Percentiles rank a stretch among this genome's conserved stretches.
Evolutionary conservation across 2,797 vertebrate species (phyloP).

Genomic region (Rhynchonycteris naso): DNA sequence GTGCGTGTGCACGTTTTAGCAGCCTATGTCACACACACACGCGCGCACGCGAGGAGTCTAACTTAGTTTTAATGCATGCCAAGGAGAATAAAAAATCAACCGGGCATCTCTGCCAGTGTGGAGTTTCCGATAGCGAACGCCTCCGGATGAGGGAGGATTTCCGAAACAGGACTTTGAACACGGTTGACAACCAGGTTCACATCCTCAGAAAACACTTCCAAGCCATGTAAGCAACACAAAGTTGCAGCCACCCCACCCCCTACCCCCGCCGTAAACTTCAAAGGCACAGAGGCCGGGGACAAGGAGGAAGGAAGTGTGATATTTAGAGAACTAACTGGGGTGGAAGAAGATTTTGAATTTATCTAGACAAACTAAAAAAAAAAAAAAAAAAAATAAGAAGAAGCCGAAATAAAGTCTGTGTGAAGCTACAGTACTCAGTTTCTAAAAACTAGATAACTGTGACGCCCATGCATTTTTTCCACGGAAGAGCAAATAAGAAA

Average conservation of each 20-base stretch:
- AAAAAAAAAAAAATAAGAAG: neutral
- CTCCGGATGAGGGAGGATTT: constrained; percentile 45
- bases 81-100: constrained; percentile 30
- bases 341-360: constrained; percentile 51
- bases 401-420: neutral
- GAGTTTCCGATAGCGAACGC: constrained; percentile 34
- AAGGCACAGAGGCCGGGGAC: constrained; percentile 47
- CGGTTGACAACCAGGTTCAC: constrained; percentile 64
- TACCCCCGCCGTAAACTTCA: constrained; percentile 67
- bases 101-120: neutral
- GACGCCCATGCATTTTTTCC: neutral
- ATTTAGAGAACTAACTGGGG: constrained; percentile 73
- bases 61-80: neutral
- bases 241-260: constrained; percentile 25
- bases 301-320: constrained; percentile 76
- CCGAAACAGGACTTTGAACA: constrained; percentile 56
- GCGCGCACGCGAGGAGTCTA: neutral
- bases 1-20: neutral
- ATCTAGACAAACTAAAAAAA: constrained; percentile 17
- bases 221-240: constrained; percentile 24
- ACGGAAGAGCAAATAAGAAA: neutral
- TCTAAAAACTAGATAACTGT: constrained; percentile 52
- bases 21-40: neutral
- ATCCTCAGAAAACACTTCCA: constrained; percentile 64
- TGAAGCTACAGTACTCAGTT: neutral